These are phyloP conservation scores for Erythrolamprus reginae DNA, from an alignment of 2,113 vertebrate species.

Conservation along the genomic window DNA sequence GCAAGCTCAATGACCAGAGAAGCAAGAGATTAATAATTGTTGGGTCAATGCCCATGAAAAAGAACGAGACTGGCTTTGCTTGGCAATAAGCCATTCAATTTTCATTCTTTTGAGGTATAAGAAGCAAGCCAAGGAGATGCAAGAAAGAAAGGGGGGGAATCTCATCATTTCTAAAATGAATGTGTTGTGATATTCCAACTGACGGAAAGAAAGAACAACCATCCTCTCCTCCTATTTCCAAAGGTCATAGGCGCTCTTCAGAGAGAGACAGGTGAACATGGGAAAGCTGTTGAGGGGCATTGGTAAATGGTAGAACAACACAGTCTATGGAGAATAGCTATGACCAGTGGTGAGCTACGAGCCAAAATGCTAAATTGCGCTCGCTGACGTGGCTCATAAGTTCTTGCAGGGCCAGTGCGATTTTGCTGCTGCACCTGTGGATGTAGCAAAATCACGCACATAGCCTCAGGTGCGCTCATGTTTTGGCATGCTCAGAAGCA, in stretches of 20 bases:
- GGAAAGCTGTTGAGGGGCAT: neutral
- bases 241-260: neutral
- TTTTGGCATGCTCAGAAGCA: no score
- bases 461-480: no score
- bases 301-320: neutral
- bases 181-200: neutral
- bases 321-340: neutral
- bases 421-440: no score
- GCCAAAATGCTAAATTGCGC: no score
- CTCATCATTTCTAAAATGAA: neutral
- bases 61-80: neutral
- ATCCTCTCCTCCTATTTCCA: neutral
- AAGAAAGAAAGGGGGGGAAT: neutral
- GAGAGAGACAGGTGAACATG: neutral
- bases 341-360: no score
- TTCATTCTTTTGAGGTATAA: neutral
- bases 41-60: neutral
- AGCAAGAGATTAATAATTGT: neutral
- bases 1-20: neutral
- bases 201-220: neutral
- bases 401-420: no score
- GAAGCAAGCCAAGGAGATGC: neutral
- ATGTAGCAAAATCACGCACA: no score
- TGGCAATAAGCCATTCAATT: neutral
- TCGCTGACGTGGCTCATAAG: no score